phyloP scores from a whole-genome alignment of 1,140 invertebrate species.

The Ruditapes philippinarum region DNA sequence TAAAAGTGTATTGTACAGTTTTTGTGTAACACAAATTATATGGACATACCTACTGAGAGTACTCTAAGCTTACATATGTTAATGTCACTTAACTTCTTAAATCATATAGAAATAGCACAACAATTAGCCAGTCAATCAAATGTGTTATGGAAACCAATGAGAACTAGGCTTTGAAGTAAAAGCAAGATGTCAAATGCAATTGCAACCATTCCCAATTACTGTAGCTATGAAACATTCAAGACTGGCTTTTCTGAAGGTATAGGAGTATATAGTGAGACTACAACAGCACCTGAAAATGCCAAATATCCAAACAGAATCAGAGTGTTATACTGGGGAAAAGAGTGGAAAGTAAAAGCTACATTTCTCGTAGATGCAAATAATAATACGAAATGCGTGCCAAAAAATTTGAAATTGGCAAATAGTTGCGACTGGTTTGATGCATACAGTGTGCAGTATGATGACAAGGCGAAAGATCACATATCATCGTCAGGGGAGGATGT shows the following conservation, averaged over 20 bases:
- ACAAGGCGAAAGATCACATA: background rate
- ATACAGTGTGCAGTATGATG: slow-evolving; percentile 42
- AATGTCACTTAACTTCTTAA: background rate
- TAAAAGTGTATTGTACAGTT: too few species aligned
- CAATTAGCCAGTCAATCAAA: background rate
- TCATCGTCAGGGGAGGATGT: background rate
- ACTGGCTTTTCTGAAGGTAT: slow-evolving; percentile 59
- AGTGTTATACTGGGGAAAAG: background rate
- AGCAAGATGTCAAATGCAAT: slow-evolving; percentile 50
- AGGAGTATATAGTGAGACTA: background rate
- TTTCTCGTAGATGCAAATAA: slow-evolving; percentile 26
- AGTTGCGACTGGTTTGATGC: slow-evolving; percentile 63
- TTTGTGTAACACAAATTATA: too few species aligned
- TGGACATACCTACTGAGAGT: too few species aligned
- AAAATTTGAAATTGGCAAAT: background rate
- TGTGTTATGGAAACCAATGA: background rate
- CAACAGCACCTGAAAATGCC: background rate
- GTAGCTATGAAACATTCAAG: slow-evolving; percentile 60
- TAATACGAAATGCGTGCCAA: slow-evolving; percentile 41
- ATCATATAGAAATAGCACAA: slow-evolving; percentile 1
- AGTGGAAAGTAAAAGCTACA: background rate
- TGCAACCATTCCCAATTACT: slow-evolving; percentile 61
- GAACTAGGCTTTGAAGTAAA: background rate
- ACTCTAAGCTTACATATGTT: too few species aligned
- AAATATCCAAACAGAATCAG: background rate